Percentiles rank a stretch among this genome's conserved stretches.
Conservation (phyloP, 2,113 vertebrate species). For the Lophochroa leadbeateri region DNA sequence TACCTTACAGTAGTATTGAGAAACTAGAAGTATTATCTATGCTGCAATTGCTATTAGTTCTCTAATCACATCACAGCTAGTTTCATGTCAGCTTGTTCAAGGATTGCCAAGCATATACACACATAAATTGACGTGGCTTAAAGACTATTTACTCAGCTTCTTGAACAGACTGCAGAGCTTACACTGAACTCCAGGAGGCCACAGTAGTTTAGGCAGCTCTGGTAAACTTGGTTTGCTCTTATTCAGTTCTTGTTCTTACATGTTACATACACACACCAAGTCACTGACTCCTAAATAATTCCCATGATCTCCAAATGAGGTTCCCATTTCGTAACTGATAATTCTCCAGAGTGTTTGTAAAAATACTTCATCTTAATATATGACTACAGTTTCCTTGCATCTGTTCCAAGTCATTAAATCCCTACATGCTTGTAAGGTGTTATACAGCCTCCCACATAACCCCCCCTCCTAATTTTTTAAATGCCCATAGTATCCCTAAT, state of each 20-base stretch:
- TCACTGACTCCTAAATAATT: not conserved
- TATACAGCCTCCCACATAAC: not conserved
- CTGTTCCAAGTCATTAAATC: not conserved
- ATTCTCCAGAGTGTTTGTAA: not conserved
- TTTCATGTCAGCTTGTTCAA: not conserved
- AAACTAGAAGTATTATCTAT: not conserved
- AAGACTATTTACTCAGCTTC: not conserved
- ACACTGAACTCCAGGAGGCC: not conserved
- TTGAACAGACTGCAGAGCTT: not conserved
- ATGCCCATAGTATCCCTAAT: not conserved
- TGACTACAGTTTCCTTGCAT: not conserved
- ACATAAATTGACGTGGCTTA: not conserved
- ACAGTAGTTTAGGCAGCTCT: not conserved
- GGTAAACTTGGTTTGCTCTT: not conserved
- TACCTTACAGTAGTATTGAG: not conserved
- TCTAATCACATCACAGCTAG: not conserved
- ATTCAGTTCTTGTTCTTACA: not conserved
- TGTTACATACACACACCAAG: not conserved
- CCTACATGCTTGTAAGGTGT: not conserved
- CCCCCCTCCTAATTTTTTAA: not conserved
- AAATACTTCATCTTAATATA: not conserved
- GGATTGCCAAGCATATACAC: not conserved
- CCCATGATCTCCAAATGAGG: not conserved
- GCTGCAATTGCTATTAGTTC: not conserved
- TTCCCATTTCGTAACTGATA: not conserved